Percentiles rank a stretch among this genome's conserved stretches.
phyloP scores from a whole-genome alignment of 2,797 vertebrate genomes.

The Potorous gilbertii region DNA sequence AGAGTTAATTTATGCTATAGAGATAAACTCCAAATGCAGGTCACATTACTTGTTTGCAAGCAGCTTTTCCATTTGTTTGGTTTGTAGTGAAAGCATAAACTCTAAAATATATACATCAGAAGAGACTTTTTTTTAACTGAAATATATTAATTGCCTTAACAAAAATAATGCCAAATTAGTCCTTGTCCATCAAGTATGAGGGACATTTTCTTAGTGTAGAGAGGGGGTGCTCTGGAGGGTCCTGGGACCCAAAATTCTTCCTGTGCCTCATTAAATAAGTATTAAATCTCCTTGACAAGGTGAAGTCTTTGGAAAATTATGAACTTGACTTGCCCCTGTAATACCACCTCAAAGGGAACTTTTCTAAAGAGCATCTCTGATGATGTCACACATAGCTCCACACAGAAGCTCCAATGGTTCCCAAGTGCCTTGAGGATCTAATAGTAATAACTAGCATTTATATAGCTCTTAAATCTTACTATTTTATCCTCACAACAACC shows the following conservation, averaged over 20 bases:
- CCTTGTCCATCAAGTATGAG: neutral
- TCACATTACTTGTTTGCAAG: constrained; percentile 26
- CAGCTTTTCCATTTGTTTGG: constrained; percentile 43
- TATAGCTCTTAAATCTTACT: neutral
- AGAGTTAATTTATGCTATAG: constrained; percentile 43
- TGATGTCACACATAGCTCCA: neutral
- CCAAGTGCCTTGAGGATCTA: neutral
- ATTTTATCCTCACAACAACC: neutral
- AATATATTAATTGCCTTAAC: neutral
- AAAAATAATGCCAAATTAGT: neutral
- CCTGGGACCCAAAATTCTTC: neutral
- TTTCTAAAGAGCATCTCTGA: neutral
- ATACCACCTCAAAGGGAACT: neutral
- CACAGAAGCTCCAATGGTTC: neutral
- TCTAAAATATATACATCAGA: neutral
- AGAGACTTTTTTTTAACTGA: constrained; percentile 5
- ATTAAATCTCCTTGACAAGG: neutral
- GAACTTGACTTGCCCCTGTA: neutral
- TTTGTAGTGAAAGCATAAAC: constrained; percentile 25
- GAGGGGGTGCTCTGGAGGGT: neutral
- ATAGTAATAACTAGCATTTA: neutral
- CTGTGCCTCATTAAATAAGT: neutral
- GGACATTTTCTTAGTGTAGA: neutral
- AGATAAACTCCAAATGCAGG: constrained; percentile 48
- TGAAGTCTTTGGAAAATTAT: neutral